phyloP scores from a whole-genome alignment of 2,797 vertebrate genomes.

The Ispidina picta region DNA sequence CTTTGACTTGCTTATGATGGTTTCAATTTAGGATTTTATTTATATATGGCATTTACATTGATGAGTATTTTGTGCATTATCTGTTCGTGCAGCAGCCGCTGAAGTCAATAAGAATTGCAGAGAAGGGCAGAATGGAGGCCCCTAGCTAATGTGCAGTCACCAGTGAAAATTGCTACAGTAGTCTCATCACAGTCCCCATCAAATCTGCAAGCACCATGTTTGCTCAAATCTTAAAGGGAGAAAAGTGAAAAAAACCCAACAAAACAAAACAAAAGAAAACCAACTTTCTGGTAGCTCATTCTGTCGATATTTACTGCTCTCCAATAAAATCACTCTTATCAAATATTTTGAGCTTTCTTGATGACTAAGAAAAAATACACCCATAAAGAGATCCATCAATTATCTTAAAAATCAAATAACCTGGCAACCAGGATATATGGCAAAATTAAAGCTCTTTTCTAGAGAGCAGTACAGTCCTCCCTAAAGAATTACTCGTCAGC shows the following conservation, averaged over 20 bases:
- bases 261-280: not conserved
- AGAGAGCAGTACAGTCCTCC: not conserved
- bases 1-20: not conserved
- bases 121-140: not conserved
- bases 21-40: constrained; percentile 38
- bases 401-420: constrained; percentile 57
- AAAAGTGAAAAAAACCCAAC: not conserved
- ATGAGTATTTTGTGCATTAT: constrained; percentile 23
- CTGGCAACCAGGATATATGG: constrained; percentile 1
- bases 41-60: constrained; percentile 7
- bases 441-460: constrained; percentile 45
- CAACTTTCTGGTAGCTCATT: not conserved
- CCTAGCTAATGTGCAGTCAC: not conserved
- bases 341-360: constrained; percentile 52
- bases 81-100: not conserved
- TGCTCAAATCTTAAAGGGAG: not conserved
- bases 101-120: not conserved
- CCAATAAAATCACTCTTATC: constrained; percentile 28
- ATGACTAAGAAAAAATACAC: constrained; percentile 42
- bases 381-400: constrained; percentile 28
- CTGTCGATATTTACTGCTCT: constrained; percentile 20
- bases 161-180: not conserved
- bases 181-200: not conserved
- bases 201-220: not conserved
- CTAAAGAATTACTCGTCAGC: not conserved